Evolutionary conservation across 2,797 vertebrate genomes (phyloP), one percentile per base, ranked within the genome.

Genomic region (Apogon hyalosoma): DNA sequence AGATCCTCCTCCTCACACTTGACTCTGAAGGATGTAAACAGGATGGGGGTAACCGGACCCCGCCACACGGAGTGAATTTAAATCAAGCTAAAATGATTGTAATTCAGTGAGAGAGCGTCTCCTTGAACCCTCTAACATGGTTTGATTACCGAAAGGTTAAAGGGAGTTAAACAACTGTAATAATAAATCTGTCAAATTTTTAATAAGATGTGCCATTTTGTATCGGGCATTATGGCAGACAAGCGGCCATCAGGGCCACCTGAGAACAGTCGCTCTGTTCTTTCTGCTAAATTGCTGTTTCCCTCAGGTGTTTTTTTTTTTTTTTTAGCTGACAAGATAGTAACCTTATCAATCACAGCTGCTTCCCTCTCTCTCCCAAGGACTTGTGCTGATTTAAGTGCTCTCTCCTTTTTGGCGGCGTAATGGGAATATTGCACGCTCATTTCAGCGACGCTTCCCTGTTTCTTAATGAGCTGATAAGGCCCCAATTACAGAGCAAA

Each of bases 401-500:
- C 65, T 83, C 75, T 69, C 77, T 83, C 72, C 69, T 81, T 80
- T 63, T 82, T 73, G 11, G 53, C 24, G 6, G 53, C 82, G 76
- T 89, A 88, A 86, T 88, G 82, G 83, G 80, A 80, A 81, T 76
- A 64, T 83, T 67, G 75, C 70, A 74, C 55, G 78, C 87, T 90
- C 83, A 69, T 90, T 88, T 87, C 74, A 79, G 66, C 63, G 28
- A 79, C 75, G 83, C 77, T 86, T 82, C 77, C 80, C 73, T 87
- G 80, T 84, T 88, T 87, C 82, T 79, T 90, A 92, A 92, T 90
- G 85, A 91, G 86, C 83, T 85, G 85, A 91, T 90, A 83, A 90
- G 87, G 78, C 84, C 71, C 74, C 85, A 91, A 91, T 92, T 90
- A 89, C 69, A 61, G 54, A 85, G 82, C 82, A 81, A 90, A 87